Conservation (phyloP, 1,140 invertebrate species). For the Caenorhabditis briggsae region DNA sequence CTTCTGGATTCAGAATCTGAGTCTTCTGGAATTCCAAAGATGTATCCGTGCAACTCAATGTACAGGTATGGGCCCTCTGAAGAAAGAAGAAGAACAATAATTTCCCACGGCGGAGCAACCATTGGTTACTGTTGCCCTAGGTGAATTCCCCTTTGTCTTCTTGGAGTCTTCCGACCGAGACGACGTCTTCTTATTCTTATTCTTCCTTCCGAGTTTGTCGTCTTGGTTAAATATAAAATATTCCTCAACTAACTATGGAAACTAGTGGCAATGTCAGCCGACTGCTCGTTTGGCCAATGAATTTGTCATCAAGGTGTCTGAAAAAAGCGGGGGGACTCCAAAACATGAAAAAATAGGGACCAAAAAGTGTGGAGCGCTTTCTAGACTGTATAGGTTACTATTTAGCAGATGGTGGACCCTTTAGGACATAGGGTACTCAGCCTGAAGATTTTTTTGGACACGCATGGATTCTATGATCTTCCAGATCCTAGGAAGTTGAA, state of each 20-base stretch:
- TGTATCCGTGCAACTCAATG: conserved; percentile 33
- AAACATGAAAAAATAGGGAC: no score
- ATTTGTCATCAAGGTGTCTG: conserved; percentile 31
- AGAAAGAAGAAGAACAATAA: not conserved
- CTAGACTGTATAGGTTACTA: not conserved
- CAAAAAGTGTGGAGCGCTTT: no score
- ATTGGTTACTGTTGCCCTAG: conserved; percentile 53
- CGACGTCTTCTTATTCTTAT: not conserved
- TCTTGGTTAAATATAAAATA: not conserved
- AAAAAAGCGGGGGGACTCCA: not conserved
- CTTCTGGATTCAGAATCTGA: no score
- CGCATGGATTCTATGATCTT: no score
- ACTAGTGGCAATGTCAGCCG: not conserved
- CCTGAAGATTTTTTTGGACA: no score
- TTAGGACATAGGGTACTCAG: no score
- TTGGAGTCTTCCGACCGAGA: not conserved
- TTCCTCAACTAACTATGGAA: conserved; percentile 42
- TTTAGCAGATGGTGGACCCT: not conserved
- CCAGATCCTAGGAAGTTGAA: no score
- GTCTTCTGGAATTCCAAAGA: not conserved
- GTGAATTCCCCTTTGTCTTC: not conserved
- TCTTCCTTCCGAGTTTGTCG: not conserved
- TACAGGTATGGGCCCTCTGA: conserved; percentile 6
- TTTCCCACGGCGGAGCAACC: not conserved
- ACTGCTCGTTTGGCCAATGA: conserved; percentile 23